These are phyloP conservation scores for Pseudopleuronectes americanus DNA, from an alignment of 2,797 vertebrate species.

Conservation along the genomic window DNA sequence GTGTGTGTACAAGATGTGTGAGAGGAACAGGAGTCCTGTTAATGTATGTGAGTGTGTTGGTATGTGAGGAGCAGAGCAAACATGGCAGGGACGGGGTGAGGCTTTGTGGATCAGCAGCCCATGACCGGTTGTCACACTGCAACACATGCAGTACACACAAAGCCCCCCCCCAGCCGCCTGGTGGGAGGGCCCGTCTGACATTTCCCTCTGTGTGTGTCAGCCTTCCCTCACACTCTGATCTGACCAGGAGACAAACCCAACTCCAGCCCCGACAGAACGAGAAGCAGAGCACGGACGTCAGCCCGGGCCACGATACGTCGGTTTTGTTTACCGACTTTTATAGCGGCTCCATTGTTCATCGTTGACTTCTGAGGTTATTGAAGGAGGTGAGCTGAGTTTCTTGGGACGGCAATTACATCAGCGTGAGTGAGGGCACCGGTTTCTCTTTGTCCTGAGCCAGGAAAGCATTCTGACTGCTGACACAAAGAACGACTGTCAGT, in stretches of 20 bases:
- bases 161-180: slow-evolving; percentile 27
- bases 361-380: slow-evolving; percentile 52
- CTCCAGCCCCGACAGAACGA: slow-evolving; percentile 35
- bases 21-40: slow-evolving; percentile 36
- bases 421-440: slow-evolving; percentile 52
- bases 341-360: slow-evolving; percentile 36
- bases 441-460: slow-evolving; percentile 66
- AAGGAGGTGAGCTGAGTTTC: slow-evolving; percentile 30
- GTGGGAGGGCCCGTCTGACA: slow-evolving; percentile 66
- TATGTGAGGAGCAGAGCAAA: slow-evolving; percentile 64
- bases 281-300: slow-evolving; percentile 26
- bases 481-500: slow-evolving; percentile 68
- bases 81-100: slow-evolving; percentile 60
- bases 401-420: slow-evolving; percentile 47
- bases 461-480: slow-evolving; percentile 69
- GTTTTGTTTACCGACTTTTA: slow-evolving; percentile 53
- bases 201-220: slow-evolving; percentile 60
- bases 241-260: slow-evolving; percentile 55
- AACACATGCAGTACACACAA: slow-evolving; percentile 35
- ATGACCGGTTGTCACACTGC: slow-evolving; percentile 64
- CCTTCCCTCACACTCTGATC: slow-evolving; percentile 57
- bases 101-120: slow-evolving; percentile 75
- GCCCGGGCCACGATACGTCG: slow-evolving; percentile 14
- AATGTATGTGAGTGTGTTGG: slow-evolving; percentile 40
- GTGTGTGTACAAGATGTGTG: slow-evolving; percentile 55